phyloP scores from a whole-genome alignment of 2,797 vertebrate species.

The Pseudocheirus occidentalis region DNA sequence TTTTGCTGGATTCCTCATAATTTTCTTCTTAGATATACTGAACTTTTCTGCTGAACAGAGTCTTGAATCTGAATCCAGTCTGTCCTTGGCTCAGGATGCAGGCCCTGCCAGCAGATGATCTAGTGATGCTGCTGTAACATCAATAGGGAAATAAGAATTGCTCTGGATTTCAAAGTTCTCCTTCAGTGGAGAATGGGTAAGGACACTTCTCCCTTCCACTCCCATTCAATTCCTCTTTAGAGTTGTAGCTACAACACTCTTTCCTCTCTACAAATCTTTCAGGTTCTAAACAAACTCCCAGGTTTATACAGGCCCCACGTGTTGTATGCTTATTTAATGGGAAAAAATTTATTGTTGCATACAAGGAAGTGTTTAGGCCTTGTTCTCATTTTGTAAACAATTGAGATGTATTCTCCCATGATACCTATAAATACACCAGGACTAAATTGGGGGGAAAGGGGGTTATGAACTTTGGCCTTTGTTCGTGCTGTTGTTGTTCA shows the following conservation, averaged over 20 bases:
- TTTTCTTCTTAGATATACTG: neutral
- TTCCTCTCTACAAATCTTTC: neutral
- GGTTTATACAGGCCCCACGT: neutral
- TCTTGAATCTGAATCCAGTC: too few species aligned
- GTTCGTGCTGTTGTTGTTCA: neutral
- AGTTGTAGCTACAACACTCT: neutral
- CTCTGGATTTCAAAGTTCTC: neutral
- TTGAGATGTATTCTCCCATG: neutral
- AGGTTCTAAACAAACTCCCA: neutral
- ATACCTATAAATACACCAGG: neutral
- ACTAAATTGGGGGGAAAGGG: neutral
- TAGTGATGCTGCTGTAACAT: neutral
- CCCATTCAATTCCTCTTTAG: neutral
- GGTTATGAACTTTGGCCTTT: neutral
- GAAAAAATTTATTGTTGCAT: neutral
- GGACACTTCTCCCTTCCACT: neutral
- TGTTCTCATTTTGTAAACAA: neutral
- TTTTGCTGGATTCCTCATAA: neutral
- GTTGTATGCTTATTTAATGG: neutral
- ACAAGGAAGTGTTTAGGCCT: neutral
- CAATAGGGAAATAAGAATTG: neutral
- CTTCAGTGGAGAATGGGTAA: neutral
- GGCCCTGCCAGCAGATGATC: too few species aligned
- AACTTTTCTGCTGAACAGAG: neutral
- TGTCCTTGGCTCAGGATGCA: too few species aligned